A percentile compares a stretch with the other conserved stretches of the same genome.
These are phyloP conservation scores for Phalacrocorax aristotelis DNA, from an alignment of 2,113 vertebrate species.

Conservation along the genomic window DNA sequence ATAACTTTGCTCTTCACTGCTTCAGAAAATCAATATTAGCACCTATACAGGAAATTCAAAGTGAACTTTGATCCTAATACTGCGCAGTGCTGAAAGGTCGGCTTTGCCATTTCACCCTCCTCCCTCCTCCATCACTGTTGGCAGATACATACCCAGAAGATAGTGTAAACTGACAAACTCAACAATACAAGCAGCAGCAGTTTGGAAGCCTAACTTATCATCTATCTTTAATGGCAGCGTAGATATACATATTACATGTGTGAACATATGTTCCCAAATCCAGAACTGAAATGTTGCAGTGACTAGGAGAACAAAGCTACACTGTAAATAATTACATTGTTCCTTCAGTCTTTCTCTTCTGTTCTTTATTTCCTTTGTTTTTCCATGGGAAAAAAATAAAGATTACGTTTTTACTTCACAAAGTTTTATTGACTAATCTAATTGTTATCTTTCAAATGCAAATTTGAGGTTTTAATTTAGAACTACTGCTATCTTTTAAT, in stretches of 20 bases:
- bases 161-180: not conserved
- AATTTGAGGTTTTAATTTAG: slow-evolving; percentile 72
- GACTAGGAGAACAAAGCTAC: not conserved
- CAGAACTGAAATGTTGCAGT: not conserved
- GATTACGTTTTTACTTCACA: slow-evolving; percentile 51
- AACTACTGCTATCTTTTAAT: slow-evolving; percentile 73
- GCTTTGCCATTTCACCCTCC: not conserved
- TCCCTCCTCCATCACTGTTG: not conserved
- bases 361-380: slow-evolving; percentile 23
- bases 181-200: not conserved
- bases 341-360: not conserved
- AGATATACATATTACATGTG: slow-evolving; percentile 32
- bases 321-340: not conserved
- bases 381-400: slow-evolving; percentile 9
- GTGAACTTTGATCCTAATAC: not conserved
- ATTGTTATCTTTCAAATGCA: slow-evolving; percentile 73
- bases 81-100: not conserved
- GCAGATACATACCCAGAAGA: not conserved
- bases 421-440: slow-evolving; percentile 73
- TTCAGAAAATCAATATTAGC: not conserved
- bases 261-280: slow-evolving; percentile 25
- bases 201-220: not conserved
- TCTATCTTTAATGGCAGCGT: not conserved
- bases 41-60: not conserved
- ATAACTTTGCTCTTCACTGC: not conserved